Base-by-base conservation (phyloP, 2,797 vertebrate species). In the Lithobates sylvaticus region DNA sequence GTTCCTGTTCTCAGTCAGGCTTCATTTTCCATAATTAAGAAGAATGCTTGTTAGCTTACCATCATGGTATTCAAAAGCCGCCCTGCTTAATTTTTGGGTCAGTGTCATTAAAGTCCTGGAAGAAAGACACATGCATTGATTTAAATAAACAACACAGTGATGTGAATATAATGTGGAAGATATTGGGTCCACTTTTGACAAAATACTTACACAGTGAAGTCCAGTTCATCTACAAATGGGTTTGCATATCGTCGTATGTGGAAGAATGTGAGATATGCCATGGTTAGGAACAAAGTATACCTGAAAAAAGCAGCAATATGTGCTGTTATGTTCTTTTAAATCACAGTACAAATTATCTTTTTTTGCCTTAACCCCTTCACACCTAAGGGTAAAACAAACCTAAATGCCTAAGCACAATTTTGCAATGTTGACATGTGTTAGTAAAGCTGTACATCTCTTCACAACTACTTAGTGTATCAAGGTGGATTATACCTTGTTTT, bases 151-250 rank as follows among this genome's bases (percentile, higher is more conserved):
- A 16, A 36, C 27, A 73, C 26, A 36, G 36, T 68, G 21, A 54
- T 3, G 2, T 2, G 5, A 47, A 2, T 64, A 71, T 13, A 69
- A 64, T n/a, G 18, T 61, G 50, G 29, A 12, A 1, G 16, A 10
- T 39, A 21, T 34, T 26, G 27, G 5, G 39, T 39, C 8, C 8
- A 39, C 39, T 23, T 58, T 29, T 81, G 5, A 18, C 27, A 26
- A 13, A 15, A 34, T 78, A 13, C 89, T 89, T 80, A 89, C 89
- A 88, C 89, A 47, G 89, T 88, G 47, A 89, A 88, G 39, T 89
- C 89, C 69, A 88, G 71, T 18, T 84, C 75, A 42, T 84, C 76
- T 4, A 75, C 83, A 58, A 81, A 29, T 6, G 81, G 79, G 76
- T 73, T 67, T 18, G 79, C 23, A 67, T 65, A 71, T 86, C 89